Evolutionary conservation across 2,888 invertebrate genomes (phyloP), one percentile per base, ranked within the genome.

Genomic region (Podotricha telesiphe): DNA sequence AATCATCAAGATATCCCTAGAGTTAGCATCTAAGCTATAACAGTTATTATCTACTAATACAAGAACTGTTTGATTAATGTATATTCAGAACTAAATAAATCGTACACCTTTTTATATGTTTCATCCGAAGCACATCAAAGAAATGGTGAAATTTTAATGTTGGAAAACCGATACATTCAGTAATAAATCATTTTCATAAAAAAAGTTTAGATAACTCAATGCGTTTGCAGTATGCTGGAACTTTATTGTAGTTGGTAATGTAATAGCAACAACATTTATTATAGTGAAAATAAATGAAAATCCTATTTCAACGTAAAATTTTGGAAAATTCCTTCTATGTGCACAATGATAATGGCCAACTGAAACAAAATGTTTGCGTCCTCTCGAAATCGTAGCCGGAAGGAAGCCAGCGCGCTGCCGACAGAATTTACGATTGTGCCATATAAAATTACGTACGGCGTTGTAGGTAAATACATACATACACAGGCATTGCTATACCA

Each of bases 391-490:
- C 84, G 81, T 80, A 73, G 70, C 69, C 81, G 82, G 85, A 86
- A 86, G 88, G 86, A 87, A 86, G 77, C 79, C 79, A 79, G 78
- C 77, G 81, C 83, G 84, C 81, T 77, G 75, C 73, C 78, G 78
- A 73, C 80, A 77, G 79, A 84, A 88, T 88, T 88, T 88, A 88
- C 85, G 86, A 81, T 73, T 78, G 80, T 76, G 78, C 79, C 80
- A 80, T 80, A 80, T 78, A 78, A 78, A 79, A 78, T 77, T 82
- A 78, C 82, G 78, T 76, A 74, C 73, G 61, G 58, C 17, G 68
- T 56, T 62, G 63, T 63, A 55, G 55, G 17, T 59, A 45, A n/a
- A 7, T 59, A 45, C 6, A 28, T 45, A 45, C 20, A 45, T 45
- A 42, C 10, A 22, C 17, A 42, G 13, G 10, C 1, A 6, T 28